phyloP scores from a whole-genome alignment of 2,888 invertebrate species.

The Calameuta pallipes region DNA sequence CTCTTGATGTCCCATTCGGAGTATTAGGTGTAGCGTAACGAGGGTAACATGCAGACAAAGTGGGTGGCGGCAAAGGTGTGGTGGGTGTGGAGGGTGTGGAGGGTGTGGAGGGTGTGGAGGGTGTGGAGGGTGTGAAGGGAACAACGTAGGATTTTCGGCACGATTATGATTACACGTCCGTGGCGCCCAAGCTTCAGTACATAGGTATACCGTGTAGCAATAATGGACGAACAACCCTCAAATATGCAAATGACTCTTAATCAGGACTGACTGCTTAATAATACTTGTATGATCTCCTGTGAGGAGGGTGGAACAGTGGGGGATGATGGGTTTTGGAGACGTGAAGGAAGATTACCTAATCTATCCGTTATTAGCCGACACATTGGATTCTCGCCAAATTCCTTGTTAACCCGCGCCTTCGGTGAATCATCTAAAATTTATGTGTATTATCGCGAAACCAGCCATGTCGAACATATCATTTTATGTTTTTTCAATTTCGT shows the following conservation, averaged over 20 bases:
- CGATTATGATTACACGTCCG: too few relatives aligned
- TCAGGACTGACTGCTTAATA: constrained; percentile 25
- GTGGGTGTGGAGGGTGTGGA: too few relatives aligned
- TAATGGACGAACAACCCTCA: constrained; percentile 20
- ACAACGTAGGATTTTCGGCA: too few relatives aligned
- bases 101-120: too few relatives aligned
- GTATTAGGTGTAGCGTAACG: too few relatives aligned
- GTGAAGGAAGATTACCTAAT: constrained; percentile 11
- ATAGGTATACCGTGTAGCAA: constrained; percentile 15
- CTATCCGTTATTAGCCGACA: constrained; percentile 22
- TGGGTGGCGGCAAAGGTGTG: too few relatives aligned
- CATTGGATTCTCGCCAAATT: constrained; percentile 21
- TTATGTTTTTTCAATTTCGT: too few relatives aligned
- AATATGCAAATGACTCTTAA: constrained; percentile 24
- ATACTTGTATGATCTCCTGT: constrained; percentile 21
- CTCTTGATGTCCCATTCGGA: too few relatives aligned
- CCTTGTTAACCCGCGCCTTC: constrained; percentile 21
- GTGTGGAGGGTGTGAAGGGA: too few relatives aligned
- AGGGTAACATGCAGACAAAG: too few relatives aligned
- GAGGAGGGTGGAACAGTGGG: constrained; percentile 3
- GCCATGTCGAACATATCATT: too few relatives aligned
- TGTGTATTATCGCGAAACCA: not conserved
- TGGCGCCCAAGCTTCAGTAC: not conserved
- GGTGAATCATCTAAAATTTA: not conserved
- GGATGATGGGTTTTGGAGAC: too few relatives aligned